Percentiles rank a stretch among this genome's conserved stretches.
These are phyloP conservation scores for Lemur catta DNA, from an alignment of 2,797 vertebrate species.

Conservation along the genomic window DNA sequence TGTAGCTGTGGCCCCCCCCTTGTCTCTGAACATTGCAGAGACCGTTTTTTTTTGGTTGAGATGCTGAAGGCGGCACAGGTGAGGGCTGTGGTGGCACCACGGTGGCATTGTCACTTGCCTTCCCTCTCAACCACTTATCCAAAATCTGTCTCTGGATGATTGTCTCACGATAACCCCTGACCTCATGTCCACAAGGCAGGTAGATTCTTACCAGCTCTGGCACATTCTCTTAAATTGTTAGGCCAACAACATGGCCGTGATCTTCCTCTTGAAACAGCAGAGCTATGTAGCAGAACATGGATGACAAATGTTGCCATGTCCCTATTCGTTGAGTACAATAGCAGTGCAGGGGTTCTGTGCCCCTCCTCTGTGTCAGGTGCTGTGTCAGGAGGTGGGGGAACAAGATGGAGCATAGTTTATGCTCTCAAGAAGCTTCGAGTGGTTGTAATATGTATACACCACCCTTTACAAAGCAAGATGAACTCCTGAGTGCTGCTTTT, in stretches of 20 bases:
- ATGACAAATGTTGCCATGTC: neutral
- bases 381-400: neutral
- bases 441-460: neutral
- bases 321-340: neutral
- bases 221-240: neutral
- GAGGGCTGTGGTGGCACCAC: neutral
- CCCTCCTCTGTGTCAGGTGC: neutral
- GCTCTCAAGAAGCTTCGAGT: neutral
- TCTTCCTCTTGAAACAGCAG: neutral
- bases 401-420: neutral
- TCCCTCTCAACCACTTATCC: neutral
- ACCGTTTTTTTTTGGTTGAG: neutral
- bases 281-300: neutral
- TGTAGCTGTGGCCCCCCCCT: neutral
- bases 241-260: fast-evolving
- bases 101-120: neutral
- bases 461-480: neutral
- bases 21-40: neutral
- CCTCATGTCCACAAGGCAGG: neutral
- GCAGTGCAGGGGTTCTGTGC: neutral
- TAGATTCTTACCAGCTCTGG: neutral
- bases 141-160: neutral
- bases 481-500: neutral
- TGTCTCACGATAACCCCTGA: neutral
- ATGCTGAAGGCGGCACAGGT: neutral